Percentiles rank a stretch among this genome's conserved stretches.
Evolutionary conservation across 2,888 invertebrate genomes (phyloP).

Genomic region (Eupeodes latifasciatus): DNA sequence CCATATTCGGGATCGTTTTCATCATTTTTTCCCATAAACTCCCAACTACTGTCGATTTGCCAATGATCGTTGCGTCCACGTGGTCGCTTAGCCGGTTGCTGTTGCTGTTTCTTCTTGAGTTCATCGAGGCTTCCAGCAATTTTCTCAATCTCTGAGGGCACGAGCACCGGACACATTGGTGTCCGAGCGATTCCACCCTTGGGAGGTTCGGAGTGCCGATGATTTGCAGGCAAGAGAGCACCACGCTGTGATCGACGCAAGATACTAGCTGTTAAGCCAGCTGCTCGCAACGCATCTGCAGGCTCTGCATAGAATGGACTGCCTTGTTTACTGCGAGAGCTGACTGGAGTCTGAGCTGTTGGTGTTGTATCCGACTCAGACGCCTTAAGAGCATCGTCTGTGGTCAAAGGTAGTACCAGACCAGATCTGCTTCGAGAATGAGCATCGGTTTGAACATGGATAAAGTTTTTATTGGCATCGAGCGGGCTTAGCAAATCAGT

Average conservation of each 20-base stretch:
- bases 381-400: constrained; percentile 78
- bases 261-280: constrained; percentile 82
- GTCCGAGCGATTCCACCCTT: constrained; percentile 81
- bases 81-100: constrained; percentile 81
- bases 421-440: constrained; percentile 81
- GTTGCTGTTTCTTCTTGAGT: constrained; percentile 85
- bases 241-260: constrained; percentile 82
- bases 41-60: constrained; percentile 96
- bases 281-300: constrained; percentile 90
- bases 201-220: constrained; percentile 87
- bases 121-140: constrained; percentile 83
- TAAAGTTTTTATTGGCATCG: constrained; percentile 79
- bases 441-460: constrained; percentile 81
- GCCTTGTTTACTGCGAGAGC: constrained; percentile 87
- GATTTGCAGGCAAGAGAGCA: constrained; percentile 84
- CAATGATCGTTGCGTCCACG: constrained; percentile 86
- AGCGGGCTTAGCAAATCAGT: constrained; percentile 67
- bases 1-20: constrained; percentile 79
- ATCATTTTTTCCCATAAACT: constrained; percentile 89
- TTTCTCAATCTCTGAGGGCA: constrained; percentile 85
- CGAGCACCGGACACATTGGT: constrained; percentile 87
- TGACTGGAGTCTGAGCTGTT: constrained; percentile 81
- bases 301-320: constrained; percentile 96
- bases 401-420: constrained; percentile 80
- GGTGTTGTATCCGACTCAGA: constrained; percentile 82